Evolutionary conservation across 1,140 invertebrate species (phyloP), one percentile per base, ranked within the genome.

Genomic region (Seison nebaliae): DNA sequence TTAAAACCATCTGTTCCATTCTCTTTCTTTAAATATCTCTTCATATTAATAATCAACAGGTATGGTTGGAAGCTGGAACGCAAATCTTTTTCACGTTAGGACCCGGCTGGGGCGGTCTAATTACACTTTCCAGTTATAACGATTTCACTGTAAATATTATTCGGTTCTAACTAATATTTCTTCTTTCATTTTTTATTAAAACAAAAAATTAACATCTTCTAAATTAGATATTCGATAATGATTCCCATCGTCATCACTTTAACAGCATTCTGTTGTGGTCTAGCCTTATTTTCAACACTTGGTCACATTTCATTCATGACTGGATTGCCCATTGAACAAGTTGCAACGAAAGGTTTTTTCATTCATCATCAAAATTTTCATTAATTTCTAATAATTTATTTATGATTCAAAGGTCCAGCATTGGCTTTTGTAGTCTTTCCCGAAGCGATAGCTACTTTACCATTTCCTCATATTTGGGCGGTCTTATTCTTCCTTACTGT

Each of bases 51-150:
- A 18, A 61, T 63, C 48, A 53, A 2, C 47, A 81, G 74, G 79
- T 88, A 1, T 88, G 80, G 80, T 74, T 84, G 2, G 80, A 86
- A 58, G 84, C 86, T 5, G 84, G 84, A 9, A 88, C 81, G 0
- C 84, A 93, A 65, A 79, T 93, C 5, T 94, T 94, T 60, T 94
- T 91, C 59, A 93, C 84, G 0, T 57, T 94, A 20, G 84, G 86
- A 20, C 84, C 83, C 5, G 84, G 84, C 22, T 93, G 93, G 56
- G 86, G 84, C 12, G 81, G 91, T 9, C 66, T 93, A 0, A 59
- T 93, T 43, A 84, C 84, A 9, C 91, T 84, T 52, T 78, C 83
- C 7, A 86, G 79, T 12, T 94, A 93, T 54, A 93, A 69, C 46
- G 63, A 65, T 48, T 66, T 69, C 44, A 50, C 67, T 47, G 68